Base-by-base conservation (phyloP, 1,140 invertebrate genomes). In the Heliothis subflexa region DNA sequence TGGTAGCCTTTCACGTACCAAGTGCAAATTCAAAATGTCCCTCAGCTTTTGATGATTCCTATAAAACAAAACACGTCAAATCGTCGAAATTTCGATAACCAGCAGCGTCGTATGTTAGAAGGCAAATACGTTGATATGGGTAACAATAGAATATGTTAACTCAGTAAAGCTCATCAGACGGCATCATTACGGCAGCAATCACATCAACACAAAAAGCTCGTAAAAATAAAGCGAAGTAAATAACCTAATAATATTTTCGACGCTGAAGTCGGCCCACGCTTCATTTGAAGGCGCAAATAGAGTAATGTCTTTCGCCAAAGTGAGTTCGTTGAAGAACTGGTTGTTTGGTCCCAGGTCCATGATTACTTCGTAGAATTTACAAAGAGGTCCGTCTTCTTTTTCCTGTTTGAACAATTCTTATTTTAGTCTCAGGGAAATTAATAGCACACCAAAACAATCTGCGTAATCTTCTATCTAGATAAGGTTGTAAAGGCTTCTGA, bases 241-340 rank as follows among this genome's bases (percentile, higher is more conserved):
- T 81, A 82, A 93, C 94, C 96, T 96, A 50, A 97, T 94, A 80
- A 98, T 95, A 81, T 96, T 95, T 79, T 97, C 96, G 0, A 98
- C 95, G 52, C 95, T 96, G 5, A 96, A 94, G 76, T 96, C 95
- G 75, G 96, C 96, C 96, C 97, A 97, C 0, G 98, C 98, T 74
- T 97, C 96, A 90, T 99, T 99, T 82, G 97, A 98, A 0, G 98
- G 98, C 0, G 98, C 98, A 89, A 99, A 98, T 21, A 99, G 95
- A 0, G 98, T 99, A 5, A 98, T 95, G 59, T 98, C 97, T 40
- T 96, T 95, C 62, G 96, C 95, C 52, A 95, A 94, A 55, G 95
- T 96, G n/a, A 98, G 96, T 54, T 96, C 96, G 75, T 96, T 95
- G 88, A 97, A 95, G 83, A 98, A 97, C 84, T 90, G 92, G 75